A percentile compares a stretch with the other conserved stretches of the same genome.
Evolutionary conservation across 2,797 vertebrate genomes (phyloP).

Genomic region (Artibeus lituratus): DNA sequence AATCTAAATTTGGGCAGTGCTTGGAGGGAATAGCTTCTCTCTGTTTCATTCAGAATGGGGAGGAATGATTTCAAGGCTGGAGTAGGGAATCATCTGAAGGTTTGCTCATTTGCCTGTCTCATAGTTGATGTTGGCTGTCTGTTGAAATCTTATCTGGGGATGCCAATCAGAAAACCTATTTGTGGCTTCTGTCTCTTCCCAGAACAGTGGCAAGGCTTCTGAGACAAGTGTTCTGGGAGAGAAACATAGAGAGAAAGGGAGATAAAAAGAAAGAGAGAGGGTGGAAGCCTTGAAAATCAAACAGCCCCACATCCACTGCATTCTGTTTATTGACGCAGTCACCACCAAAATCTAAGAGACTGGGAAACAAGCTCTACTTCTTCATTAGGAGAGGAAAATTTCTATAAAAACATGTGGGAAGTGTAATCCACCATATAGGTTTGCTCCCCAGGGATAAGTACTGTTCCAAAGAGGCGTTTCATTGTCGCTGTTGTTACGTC

Average conservation of each 20-base stretch:
- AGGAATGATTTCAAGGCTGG: neutral
- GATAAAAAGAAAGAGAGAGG: neutral
- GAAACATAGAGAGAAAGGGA: neutral
- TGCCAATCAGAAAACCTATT: neutral
- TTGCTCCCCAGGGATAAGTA: neutral
- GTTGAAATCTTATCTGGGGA: neutral
- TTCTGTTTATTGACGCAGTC: neutral
- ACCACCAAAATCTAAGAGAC: neutral
- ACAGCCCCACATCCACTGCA: neutral
- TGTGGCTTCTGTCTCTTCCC: neutral
- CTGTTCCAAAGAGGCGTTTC: neutral
- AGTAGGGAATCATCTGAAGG: neutral
- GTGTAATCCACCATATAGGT: neutral
- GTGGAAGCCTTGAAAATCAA: neutral
- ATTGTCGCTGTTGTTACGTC: neutral
- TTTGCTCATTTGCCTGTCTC: neutral
- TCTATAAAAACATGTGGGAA: neutral
- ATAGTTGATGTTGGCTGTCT: neutral
- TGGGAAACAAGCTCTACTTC: neutral
- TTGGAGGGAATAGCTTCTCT: neutral
- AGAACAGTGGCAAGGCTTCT: neutral
- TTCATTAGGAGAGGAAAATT: neutral
- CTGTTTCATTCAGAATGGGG: neutral
- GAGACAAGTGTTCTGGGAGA: neutral
- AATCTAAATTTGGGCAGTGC: neutral